Evolutionary conservation across 2,113 vertebrate species (phyloP), one percentile per base, ranked within the genome.

Genomic region (Boulengeromyrus knoepffleri): DNA sequence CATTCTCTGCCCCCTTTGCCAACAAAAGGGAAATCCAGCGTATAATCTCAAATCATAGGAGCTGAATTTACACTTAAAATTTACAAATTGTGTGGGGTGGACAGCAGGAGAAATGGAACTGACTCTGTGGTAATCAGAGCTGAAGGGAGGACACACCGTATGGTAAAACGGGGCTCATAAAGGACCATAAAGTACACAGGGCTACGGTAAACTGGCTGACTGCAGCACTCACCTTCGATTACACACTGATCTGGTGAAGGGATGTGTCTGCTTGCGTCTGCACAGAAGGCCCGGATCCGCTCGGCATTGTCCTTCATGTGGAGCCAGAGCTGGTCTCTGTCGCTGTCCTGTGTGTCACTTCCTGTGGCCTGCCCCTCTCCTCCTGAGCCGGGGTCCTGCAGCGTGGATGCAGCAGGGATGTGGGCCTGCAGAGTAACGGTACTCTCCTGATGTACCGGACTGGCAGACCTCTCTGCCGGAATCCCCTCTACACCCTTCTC

Each of bases 211-310:
- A 31, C 0, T 17, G 50, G 83, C 50, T 58, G 49, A 85, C 6
- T 39, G 15, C n/a, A 47, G 92, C 49, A 13, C 95, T 97, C 93
- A 99, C 98, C 98, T 98, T 99, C 98, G 52, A 99, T 96, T 85
- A 96, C 92, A 90, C 98, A 99, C 49, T 97, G 97, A 5, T 99
- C 96, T 0, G 98, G 98, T 53, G 96, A 70, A 5, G 98, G 98
- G 89, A 99, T 97, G 93, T 93, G 97, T 93, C 93, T 96, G 49
- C 95, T 90, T 89, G 97, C 96, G 92, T 97, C 97, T 19, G 88
- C 2, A 77, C 96, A 97, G 19, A 97, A 99, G 0, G 95, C 95
- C 89, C 95, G 97, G 91, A 99, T 97, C 88, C 92, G 92, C 90
- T 95, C 94, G 94, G 98, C 95, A 92, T 98, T 98, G 91, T 97